Conservation (phyloP, 2,888 invertebrate species). For the Halictus quadricinctus region DNA sequence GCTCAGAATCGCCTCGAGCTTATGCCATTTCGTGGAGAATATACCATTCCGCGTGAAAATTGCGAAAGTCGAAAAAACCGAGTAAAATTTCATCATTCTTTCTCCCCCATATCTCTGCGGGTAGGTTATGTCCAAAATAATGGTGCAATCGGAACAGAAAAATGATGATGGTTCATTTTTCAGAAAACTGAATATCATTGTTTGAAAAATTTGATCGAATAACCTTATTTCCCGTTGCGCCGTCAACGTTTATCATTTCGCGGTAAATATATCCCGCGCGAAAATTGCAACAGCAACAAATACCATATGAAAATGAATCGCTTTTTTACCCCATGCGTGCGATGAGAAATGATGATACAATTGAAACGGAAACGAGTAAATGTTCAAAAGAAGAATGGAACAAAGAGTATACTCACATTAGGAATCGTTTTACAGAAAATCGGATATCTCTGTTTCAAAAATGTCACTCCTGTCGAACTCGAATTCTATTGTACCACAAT, state of each 20-base stretch:
- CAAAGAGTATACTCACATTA: neutral
- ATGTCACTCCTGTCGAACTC: neutral
- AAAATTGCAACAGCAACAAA: neutral
- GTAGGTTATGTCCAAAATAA: too few relatives aligned
- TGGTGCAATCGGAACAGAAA: too few relatives aligned
- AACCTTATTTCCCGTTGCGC: too few relatives aligned
- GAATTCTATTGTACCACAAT: neutral
- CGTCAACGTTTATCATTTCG: too few relatives aligned
- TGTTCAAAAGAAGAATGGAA: neutral
- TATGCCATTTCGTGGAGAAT: neutral
- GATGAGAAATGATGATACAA: neutral
- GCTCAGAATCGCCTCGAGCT: slow-evolving; percentile 2
- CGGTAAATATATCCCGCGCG: too few relatives aligned
- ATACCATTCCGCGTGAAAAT: neutral
- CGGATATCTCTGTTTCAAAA: neutral
- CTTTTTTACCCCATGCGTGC: too few relatives aligned
- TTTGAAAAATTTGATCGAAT: too few relatives aligned
- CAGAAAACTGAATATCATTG: too few relatives aligned
- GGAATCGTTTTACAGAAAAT: neutral
- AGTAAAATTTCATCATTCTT: neutral
- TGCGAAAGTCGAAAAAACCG: neutral
- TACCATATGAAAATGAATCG: too few relatives aligned
- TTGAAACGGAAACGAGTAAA: too few relatives aligned
- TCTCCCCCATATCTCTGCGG: neutral
- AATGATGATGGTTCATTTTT: too few relatives aligned